These are phyloP conservation scores for Gymnothorax reevesii DNA, from an alignment of 2,797 vertebrate genomes.

Conservation along the genomic window DNA sequence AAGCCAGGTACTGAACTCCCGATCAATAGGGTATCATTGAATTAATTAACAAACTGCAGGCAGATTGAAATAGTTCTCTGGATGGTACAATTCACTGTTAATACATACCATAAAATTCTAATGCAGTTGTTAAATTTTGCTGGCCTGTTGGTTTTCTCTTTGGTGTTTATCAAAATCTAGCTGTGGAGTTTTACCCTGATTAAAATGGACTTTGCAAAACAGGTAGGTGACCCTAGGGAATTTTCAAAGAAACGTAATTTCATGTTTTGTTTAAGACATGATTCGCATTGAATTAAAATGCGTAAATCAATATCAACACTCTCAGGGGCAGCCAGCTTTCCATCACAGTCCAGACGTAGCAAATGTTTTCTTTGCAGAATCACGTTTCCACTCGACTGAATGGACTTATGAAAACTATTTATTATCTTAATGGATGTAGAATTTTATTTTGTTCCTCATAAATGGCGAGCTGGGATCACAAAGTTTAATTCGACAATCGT, in stretches of 20 bases:
- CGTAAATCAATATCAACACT: constrained; percentile 11
- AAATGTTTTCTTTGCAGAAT: neutral
- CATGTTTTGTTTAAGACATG: neutral
- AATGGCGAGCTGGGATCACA: constrained; percentile 5
- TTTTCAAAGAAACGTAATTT: neutral
- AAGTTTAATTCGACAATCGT: neutral
- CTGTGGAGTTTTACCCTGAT: neutral
- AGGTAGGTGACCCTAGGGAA: constrained; percentile 1
- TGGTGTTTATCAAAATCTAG: neutral
- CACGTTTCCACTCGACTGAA: neutral
- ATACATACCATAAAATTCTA: neutral
- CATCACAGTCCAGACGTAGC: neutral
- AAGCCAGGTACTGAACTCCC: neutral
- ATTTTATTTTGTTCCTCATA: neutral
- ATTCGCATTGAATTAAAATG: neutral
- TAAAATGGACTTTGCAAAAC: constrained; percentile 4
- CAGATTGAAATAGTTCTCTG: constrained; percentile 1
- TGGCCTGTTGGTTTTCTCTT: neutral
- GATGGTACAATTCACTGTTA: neutral
- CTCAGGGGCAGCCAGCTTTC: neutral
- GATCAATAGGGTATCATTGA: constrained; percentile 3
- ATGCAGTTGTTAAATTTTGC: neutral
- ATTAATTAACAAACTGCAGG: constrained; percentile 9
- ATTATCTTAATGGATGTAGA: neutral
- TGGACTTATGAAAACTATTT: neutral